Evolutionary conservation across 2,113 vertebrate genomes (phyloP).

Genomic region (Struthio camelus): DNA sequence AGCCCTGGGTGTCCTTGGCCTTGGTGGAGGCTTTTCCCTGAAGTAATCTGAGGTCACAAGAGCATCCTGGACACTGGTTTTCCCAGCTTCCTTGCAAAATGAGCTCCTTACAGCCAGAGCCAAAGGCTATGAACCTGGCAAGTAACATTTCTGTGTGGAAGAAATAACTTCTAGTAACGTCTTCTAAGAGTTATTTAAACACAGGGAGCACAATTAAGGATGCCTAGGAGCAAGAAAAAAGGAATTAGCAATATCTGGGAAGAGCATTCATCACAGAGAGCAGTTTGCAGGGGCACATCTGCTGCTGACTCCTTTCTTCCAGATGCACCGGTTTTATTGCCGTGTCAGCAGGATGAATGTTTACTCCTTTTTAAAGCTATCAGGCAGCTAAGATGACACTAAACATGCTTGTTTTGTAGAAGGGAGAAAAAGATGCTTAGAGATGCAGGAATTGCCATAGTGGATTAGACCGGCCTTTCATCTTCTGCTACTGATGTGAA

Average conservation of each 20-base stretch:
- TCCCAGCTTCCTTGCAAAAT: neutral
- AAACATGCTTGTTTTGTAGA: neutral
- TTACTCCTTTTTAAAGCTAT: constrained; percentile 5
- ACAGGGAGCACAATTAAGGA: neutral
- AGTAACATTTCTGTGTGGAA: neutral
- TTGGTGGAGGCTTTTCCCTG: neutral
- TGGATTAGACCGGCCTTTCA: neutral
- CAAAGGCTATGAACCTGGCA: neutral
- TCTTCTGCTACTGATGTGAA: neutral
- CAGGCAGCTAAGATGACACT: neutral
- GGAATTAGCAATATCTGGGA: constrained; percentile 19
- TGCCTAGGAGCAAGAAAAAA: constrained; percentile 6
- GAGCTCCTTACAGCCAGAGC: fast-evolving
- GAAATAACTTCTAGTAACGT: neutral
- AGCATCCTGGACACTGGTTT: fast-evolving
- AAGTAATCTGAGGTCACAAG: neutral
- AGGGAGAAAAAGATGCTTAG: neutral
- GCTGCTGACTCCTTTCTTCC: constrained; percentile 50
- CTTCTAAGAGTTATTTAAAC: constrained; percentile 5
- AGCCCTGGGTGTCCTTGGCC: neutral
- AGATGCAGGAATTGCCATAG: neutral
- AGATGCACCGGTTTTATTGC: constrained; percentile 33
- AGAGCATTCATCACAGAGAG: neutral
- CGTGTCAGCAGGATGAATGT: constrained; percentile 25
- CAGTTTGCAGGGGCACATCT: constrained; percentile 47